Conservation (phyloP, 2,113 vertebrate species). For the Anoura caudifer region DNA sequence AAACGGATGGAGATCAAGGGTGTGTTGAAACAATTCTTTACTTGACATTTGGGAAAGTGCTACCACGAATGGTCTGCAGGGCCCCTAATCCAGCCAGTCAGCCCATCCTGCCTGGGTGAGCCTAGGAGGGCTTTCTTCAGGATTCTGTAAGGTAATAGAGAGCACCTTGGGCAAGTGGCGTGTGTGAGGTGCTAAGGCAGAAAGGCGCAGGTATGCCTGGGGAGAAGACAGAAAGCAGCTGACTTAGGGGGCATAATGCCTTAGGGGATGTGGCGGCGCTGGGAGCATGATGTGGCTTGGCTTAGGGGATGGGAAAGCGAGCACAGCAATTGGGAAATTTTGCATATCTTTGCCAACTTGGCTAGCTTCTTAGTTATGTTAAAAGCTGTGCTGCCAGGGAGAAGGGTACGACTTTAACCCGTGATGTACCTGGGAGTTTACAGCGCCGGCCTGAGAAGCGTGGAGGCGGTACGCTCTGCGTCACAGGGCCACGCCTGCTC, state of each 20-base stretch:
- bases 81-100: neutral
- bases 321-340: no score
- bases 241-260: neutral
- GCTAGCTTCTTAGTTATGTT: no score
- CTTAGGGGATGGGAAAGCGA: no score
- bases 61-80: neutral
- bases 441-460: no score
- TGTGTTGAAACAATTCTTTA: accelerated
- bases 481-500: no score
- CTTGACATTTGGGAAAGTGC: neutral
- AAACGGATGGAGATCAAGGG: neutral
- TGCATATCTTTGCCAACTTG: no score
- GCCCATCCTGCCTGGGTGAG: neutral
- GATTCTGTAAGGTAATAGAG: neutral
- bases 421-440: no score
- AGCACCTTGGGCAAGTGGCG: neutral
- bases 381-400: no score
- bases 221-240: neutral
- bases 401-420: no score
- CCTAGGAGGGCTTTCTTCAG: neutral
- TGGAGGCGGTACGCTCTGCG: no score
- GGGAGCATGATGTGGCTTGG: neutral
- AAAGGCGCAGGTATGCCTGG: neutral
- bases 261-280: no score
- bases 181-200: neutral